Base-by-base conservation (phyloP, 2,113 vertebrate genomes). In the human region DNA sequence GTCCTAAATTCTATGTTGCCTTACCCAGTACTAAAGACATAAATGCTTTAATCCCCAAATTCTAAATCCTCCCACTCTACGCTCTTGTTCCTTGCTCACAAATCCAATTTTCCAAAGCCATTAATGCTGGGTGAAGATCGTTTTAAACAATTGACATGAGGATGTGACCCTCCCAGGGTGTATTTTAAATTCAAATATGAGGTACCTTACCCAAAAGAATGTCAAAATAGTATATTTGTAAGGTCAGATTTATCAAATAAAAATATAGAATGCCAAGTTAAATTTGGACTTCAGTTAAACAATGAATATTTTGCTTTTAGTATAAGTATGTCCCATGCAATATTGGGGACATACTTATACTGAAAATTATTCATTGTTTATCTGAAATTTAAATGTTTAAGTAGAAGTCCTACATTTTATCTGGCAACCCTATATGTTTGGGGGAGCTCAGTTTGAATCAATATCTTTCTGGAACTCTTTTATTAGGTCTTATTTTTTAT, bases 151-250 rank as follows among this genome's bases (percentile, higher is more conserved):
- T 70, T 57, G 72, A 12, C 4, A 70, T 40, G 14, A 93, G 4
- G 17, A 2, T 82, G 27, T 64, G 25, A 48, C 17, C 25, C 32
- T 90, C n/a, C 40, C 55, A 82, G 17, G 35, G 9, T 75, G 32
- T 86, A 83, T 43, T 81, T 93, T 76, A 81, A 81, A 93, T 82
- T 91, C 27, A 96, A 93, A 78, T 68, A 45, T 93, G 35, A 82
- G 4, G 8, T 90, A 55, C 38, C n/a, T 95, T 50, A 93, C 84
- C 0, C 3, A 27, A 75, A 93, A 93, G 48, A 76, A 38, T 89
- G 25, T 88, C 48, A 70, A 93, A 80, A 93, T 84, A 23, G 7
- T 79, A 17, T 61, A 82, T 92, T 82, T 96, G 10, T 75, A 79
- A 16, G 64, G 40, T 94, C 57, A 97, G 59, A 35, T 66, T 91